Evolutionary conservation across 2,113 vertebrate species (phyloP).

Genomic region (Perccottus glenii): DNA sequence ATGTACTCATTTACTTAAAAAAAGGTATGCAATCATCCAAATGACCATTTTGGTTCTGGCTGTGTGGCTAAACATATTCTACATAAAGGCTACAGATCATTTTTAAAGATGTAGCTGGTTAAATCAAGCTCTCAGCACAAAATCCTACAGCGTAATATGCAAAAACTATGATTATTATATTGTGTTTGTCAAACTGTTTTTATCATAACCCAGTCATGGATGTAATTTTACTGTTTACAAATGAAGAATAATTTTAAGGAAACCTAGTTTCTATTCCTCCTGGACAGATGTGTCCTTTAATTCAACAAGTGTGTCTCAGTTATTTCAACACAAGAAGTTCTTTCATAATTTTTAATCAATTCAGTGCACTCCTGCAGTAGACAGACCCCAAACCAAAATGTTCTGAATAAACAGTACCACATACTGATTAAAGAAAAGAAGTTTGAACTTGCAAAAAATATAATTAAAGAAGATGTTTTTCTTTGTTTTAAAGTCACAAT

Average conservation of each 20-base stretch:
- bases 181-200: too few relatives aligned
- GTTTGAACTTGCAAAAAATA: not conserved
- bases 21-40: not conserved
- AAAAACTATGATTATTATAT: too few relatives aligned
- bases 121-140: too few relatives aligned
- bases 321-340: slow-evolving; percentile 2
- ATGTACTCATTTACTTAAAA: not conserved
- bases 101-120: too few relatives aligned
- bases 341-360: slow-evolving; percentile 13
- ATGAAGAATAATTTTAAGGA: not conserved
- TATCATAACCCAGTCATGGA: too few relatives aligned
- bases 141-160: too few relatives aligned
- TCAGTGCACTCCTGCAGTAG: slow-evolving; percentile 21
- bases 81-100: too few relatives aligned
- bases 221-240: not conserved
- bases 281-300: not conserved
- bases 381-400: not conserved
- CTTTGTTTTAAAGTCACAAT: too few relatives aligned
- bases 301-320: slow-evolving; percentile 46
- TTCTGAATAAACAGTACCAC: slow-evolving; percentile 2
- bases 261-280: not conserved
- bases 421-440: slow-evolving; percentile 2
- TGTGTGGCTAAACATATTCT: too few relatives aligned
- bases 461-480: too few relatives aligned
- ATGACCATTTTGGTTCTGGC: too few relatives aligned